These are phyloP conservation scores for Andricus curvator DNA, from an alignment of 2,888 invertebrate species.

Conservation along the genomic window DNA sequence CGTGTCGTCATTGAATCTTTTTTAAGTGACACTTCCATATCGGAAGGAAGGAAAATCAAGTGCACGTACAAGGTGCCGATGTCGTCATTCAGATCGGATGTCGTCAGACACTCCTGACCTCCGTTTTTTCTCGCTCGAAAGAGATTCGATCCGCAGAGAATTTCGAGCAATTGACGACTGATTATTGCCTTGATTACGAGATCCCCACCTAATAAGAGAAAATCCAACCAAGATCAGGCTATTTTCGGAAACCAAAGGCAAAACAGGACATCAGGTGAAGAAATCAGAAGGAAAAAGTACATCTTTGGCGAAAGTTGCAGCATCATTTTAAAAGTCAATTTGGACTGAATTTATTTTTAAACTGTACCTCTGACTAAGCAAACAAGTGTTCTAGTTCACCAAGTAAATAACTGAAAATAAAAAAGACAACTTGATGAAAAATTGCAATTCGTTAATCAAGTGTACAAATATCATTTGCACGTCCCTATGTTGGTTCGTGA, in stretches of 20 bases:
- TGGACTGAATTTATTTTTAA: neutral
- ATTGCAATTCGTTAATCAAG: neutral
- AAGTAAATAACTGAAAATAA: neutral
- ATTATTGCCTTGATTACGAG: slow-evolving; percentile 26
- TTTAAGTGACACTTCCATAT: slow-evolving; percentile 29
- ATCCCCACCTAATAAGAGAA: slow-evolving; percentile 30
- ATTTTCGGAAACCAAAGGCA: slow-evolving; percentile 32
- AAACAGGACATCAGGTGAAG: slow-evolving; percentile 12
- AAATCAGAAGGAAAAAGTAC: slow-evolving; percentile 8
- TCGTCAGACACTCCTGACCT: slow-evolving; percentile 19
- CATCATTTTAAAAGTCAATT: neutral
- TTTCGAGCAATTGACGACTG: slow-evolving; percentile 32
- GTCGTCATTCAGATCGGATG: slow-evolving; percentile 39
- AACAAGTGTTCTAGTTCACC: too few relatives aligned
- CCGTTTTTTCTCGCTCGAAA: slow-evolving; percentile 5
- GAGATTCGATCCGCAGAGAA: neutral
- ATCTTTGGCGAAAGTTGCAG: slow-evolving; percentile 21
- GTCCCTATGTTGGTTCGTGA: slow-evolving; percentile 2
- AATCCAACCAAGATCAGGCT: slow-evolving; percentile 33
- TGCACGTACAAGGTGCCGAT: slow-evolving; percentile 28
- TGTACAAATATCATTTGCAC: neutral
- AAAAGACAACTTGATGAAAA: neutral
- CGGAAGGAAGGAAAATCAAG: slow-evolving; percentile 36
- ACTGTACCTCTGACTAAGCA: neutral
- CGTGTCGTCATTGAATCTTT: slow-evolving; percentile 14